These are phyloP conservation scores for Acrossocheilus wenchowensis DNA, from an alignment of 2,797 vertebrate species.

Conservation along the genomic window DNA sequence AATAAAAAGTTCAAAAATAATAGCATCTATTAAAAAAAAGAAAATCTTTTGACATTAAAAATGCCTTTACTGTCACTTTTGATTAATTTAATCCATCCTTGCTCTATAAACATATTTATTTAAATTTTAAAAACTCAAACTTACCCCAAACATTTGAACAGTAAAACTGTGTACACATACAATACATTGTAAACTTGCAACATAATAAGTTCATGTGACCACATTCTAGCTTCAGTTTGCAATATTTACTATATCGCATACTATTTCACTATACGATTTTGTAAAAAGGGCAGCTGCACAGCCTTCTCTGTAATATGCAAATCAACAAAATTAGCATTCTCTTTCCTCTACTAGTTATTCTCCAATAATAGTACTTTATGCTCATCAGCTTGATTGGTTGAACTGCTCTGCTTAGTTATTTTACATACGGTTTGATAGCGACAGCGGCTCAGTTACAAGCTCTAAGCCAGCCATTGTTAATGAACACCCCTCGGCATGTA, in stretches of 20 bases:
- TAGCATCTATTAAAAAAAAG: too few relatives aligned
- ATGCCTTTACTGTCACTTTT: neutral
- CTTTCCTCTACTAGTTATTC: neutral
- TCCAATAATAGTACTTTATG: neutral
- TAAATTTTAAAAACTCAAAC: neutral
- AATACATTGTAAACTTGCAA: neutral
- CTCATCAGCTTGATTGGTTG: neutral
- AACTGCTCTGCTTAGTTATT: slow-evolving; percentile 29
- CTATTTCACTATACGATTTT: too few relatives aligned
- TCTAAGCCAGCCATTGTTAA: slow-evolving; percentile 28
- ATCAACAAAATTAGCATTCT: neutral
- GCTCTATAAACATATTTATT: neutral
- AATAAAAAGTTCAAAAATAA: too few relatives aligned
- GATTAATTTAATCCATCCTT: neutral
- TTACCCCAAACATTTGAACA: neutral
- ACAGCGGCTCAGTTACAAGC: slow-evolving; percentile 8
- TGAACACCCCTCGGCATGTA: slow-evolving; percentile 30
- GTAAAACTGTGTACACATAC: neutral
- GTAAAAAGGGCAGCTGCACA: neutral
- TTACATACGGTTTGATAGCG: slow-evolving; percentile 20
- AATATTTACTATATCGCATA: neutral
- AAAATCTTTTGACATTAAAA: neutral
- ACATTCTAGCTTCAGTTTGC: neutral
- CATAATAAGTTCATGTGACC: neutral
- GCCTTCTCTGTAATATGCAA: neutral